phyloP scores from a whole-genome alignment of 2,888 invertebrate genomes.

The Drosophila flavopinicola region DNA sequence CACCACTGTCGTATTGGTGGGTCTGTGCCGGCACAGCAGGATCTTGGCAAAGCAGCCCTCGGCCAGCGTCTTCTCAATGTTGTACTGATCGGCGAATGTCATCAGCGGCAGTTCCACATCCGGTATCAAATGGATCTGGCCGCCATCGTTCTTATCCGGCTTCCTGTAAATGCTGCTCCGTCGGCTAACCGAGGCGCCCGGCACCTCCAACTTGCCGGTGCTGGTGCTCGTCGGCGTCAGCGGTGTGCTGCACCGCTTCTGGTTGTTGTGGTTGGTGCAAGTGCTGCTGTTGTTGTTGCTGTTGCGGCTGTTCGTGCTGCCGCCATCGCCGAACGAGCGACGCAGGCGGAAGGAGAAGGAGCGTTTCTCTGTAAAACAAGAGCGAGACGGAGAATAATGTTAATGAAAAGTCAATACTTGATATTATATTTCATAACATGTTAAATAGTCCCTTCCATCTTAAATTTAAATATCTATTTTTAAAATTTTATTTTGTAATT shows the following conservation, averaged over 20 bases:
- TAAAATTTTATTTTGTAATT: too few relatives aligned
- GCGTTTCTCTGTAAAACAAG: slow-evolving; percentile 76
- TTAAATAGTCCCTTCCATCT: too few relatives aligned
- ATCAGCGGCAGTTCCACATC: slow-evolving; percentile 86
- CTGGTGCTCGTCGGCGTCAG: slow-evolving; percentile 78
- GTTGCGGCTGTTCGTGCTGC: slow-evolving; percentile 81
- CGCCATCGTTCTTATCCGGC: slow-evolving; percentile 83
- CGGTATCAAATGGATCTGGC: slow-evolving; percentile 85
- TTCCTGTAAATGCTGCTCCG: slow-evolving; percentile 84
- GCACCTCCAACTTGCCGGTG: slow-evolving; percentile 76
- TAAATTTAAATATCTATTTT: too few relatives aligned
- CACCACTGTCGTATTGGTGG: slow-evolving; percentile 88
- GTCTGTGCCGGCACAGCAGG: slow-evolving; percentile 86
- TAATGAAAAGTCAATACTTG: background rate
- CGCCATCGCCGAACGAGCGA: slow-evolving; percentile 81
- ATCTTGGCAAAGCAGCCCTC: slow-evolving; percentile 90
- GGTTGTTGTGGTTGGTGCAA: slow-evolving; percentile 79
- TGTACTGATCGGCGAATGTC: slow-evolving; percentile 87
- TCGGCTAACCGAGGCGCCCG: slow-evolving; percentile 80
- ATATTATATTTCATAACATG: too few relatives aligned
- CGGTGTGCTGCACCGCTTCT: slow-evolving; percentile 79
- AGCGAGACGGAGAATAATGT: background rate
- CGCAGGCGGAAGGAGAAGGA: slow-evolving; percentile 82
- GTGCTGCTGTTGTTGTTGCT: slow-evolving; percentile 83
- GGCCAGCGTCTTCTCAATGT: slow-evolving; percentile 87